These are phyloP conservation scores for Dreissena rostriformis DNA, from an alignment of 1,140 invertebrate genomes.

Conservation along the genomic window DNA sequence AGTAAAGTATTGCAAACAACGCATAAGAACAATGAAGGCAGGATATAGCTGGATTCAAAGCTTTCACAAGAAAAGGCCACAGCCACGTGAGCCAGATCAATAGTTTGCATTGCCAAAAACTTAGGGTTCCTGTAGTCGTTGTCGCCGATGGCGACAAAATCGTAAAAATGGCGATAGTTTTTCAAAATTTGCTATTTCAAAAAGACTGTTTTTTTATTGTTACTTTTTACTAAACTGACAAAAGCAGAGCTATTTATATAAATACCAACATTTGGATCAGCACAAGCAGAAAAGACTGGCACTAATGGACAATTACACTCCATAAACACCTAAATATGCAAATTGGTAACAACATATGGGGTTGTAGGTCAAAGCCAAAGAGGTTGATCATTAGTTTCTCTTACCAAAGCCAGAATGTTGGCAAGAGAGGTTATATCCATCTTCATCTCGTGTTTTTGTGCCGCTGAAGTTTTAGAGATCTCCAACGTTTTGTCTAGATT, in stretches of 20 bases:
- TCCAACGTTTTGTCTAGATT: neutral
- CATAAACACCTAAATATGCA: neutral
- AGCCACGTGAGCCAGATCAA: too few relatives aligned
- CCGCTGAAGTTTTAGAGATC: neutral
- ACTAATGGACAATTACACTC: neutral
- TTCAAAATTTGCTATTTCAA: too few relatives aligned
- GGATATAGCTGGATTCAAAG: too few relatives aligned
- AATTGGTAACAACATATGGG: neutral
- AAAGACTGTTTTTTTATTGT: neutral
- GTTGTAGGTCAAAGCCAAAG: neutral
- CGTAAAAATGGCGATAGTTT: too few relatives aligned
- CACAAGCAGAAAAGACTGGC: neutral
- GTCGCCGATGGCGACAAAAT: too few relatives aligned
- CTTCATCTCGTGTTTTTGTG: neutral
- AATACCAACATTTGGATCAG: neutral
- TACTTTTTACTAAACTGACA: neutral
- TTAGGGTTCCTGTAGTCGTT: too few relatives aligned
- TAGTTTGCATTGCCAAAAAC: too few relatives aligned
- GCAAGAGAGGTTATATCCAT: conserved; percentile 54
- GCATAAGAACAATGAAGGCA: too few relatives aligned
- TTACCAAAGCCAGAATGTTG: conserved; percentile 62
- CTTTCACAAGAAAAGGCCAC: too few relatives aligned
- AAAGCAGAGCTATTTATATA: neutral
- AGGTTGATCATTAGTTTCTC: conserved; percentile 10
- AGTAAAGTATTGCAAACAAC: too few relatives aligned